A percentile compares a stretch with the other conserved stretches of the same genome.
phyloP scores from a whole-genome alignment of 2,888 invertebrate species.

The Coleophora deauratella region DNA sequence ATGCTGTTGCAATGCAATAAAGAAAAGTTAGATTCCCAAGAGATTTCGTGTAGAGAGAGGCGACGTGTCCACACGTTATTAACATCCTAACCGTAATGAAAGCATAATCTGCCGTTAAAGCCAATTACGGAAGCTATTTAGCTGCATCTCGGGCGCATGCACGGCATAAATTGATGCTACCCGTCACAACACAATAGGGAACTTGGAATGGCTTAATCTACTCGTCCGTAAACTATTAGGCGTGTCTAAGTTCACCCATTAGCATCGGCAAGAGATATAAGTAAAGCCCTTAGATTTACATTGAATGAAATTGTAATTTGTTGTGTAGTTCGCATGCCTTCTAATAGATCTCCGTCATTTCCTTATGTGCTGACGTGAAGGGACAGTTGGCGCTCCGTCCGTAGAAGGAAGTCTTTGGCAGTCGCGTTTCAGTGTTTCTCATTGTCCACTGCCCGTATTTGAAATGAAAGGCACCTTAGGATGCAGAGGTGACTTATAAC shows the following conservation, averaged over 20 bases:
- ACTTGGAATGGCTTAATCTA: constrained; percentile 47
- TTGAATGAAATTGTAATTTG: constrained; percentile 70
- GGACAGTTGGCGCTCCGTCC: constrained; percentile 33
- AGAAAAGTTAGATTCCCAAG: too few relatives aligned
- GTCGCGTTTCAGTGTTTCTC: constrained; percentile 44
- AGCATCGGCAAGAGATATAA: constrained; percentile 41
- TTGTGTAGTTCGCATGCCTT: constrained; percentile 31
- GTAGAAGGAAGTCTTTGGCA: constrained; percentile 38
- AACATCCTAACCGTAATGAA: constrained; percentile 8
- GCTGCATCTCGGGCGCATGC: constrained; percentile 27
- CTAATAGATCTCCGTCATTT: constrained; percentile 40
- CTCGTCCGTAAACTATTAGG: constrained; percentile 50
- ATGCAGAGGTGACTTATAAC: constrained; percentile 9
- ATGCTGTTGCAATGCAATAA: too few relatives aligned
- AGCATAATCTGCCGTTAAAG: constrained; percentile 21
- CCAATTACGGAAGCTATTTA: constrained; percentile 35
- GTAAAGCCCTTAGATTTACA: constrained; percentile 49
- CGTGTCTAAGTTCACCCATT: constrained; percentile 56
- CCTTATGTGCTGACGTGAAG: constrained; percentile 40
- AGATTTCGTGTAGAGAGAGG: too few relatives aligned
- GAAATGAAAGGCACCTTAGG: constrained; percentile 22
- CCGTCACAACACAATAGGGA: constrained; percentile 42
- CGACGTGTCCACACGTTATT: neutral
- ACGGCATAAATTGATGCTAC: constrained; percentile 38
- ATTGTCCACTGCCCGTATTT: constrained; percentile 45